These are phyloP conservation scores for Cryptoprocta ferox DNA, from an alignment of 2,797 vertebrate species.

Conservation along the genomic window DNA sequence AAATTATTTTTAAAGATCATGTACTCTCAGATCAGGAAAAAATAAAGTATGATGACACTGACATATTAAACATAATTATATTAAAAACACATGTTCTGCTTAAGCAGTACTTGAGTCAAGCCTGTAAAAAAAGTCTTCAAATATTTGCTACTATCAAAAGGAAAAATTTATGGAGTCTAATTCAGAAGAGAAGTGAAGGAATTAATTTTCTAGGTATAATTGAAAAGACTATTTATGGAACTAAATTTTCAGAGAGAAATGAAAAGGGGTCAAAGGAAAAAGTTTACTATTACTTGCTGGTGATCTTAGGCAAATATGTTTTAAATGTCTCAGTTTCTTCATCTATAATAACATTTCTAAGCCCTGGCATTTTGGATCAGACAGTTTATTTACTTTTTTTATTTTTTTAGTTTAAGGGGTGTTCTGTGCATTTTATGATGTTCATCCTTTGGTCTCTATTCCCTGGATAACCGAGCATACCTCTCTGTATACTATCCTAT, in stretches of 20 bases:
- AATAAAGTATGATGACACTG: background rate
- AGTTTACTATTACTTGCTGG: background rate
- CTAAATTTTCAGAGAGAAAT: background rate
- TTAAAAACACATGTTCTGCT: background rate
- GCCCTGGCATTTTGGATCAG: background rate
- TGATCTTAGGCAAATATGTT: background rate
- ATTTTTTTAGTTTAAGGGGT: background rate
- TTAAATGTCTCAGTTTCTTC: background rate
- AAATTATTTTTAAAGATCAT: background rate
- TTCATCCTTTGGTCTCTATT: background rate
- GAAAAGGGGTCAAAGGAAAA: background rate
- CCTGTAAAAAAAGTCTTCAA: background rate
- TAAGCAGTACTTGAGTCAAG: background rate
- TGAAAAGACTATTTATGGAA: background rate
- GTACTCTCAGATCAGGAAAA: background rate
- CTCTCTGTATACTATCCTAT: background rate
- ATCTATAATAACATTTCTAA: background rate
- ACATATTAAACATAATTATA: background rate
- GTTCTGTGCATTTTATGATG: background rate
- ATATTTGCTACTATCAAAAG: background rate
- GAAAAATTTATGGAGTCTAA: background rate
- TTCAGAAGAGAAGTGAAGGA: background rate
- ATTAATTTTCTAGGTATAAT: background rate
- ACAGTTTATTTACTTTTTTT: background rate
- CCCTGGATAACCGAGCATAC: background rate